Percentiles rank a stretch among this genome's conserved stretches.
phyloP scores from a whole-genome alignment of 2,888 invertebrate species.

The Drosophila neonasuta region DNA sequence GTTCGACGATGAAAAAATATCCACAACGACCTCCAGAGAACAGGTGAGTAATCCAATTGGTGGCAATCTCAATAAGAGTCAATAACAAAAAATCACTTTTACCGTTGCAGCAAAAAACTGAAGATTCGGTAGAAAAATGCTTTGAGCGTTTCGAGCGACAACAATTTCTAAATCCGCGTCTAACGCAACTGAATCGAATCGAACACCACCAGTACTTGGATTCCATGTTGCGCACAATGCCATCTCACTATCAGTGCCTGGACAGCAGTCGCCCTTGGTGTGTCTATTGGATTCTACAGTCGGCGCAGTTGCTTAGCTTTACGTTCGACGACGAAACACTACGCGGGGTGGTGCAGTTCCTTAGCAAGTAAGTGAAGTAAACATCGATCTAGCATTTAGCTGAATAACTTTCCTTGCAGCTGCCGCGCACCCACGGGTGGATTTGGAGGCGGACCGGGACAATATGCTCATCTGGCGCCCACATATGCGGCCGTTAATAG shows the following conservation, averaged over 20 bases:
- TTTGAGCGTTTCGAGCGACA: slow-evolving; percentile 83
- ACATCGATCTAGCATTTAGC: background rate
- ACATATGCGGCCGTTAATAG: slow-evolving; percentile 99
- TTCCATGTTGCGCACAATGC: slow-evolving; percentile 86
- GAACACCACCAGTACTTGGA: slow-evolving; percentile 87
- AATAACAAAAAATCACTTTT: slow-evolving; percentile 6
- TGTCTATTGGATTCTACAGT: slow-evolving; percentile 97
- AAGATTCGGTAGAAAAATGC: slow-evolving; percentile 84
- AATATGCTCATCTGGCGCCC: slow-evolving; percentile 95
- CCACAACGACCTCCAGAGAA: slow-evolving; percentile 84
- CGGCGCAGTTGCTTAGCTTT: slow-evolving; percentile 89
- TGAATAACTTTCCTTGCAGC: slow-evolving; percentile 46
- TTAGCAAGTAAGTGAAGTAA: slow-evolving; percentile 83
- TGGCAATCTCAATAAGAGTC: background rate
- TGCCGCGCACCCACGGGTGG: slow-evolving; percentile 86
- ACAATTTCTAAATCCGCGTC: slow-evolving; percentile 83
- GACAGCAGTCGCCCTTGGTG: slow-evolving; percentile 99
- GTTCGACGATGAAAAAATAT: slow-evolving; percentile 85
- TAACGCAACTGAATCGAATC: slow-evolving; percentile 85
- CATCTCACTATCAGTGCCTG: slow-evolving; percentile 89
- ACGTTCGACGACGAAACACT: slow-evolving; percentile 84
- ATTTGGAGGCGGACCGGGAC: slow-evolving; percentile 97
- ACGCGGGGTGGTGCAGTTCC: slow-evolving; percentile 84
- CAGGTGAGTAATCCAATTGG: slow-evolving; percentile 83
- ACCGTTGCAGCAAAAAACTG: slow-evolving; percentile 84